phyloP scores from a whole-genome alignment of 1,140 invertebrate species.

The Ceratosolen fusciceps region DNA sequence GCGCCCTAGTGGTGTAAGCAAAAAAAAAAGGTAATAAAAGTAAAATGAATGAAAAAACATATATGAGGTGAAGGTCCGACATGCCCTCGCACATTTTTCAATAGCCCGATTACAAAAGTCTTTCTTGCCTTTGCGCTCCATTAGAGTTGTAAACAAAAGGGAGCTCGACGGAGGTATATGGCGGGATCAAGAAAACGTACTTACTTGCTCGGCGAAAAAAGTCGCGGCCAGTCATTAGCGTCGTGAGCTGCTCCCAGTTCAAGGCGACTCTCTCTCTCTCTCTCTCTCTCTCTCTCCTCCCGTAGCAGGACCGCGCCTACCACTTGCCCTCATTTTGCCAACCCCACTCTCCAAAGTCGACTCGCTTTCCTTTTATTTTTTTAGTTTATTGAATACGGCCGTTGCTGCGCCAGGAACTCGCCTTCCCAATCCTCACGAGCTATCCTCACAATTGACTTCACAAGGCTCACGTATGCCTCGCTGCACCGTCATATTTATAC shows the following conservation, averaged over 20 bases:
- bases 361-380: slow-evolving; percentile 8
- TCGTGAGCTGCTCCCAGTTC: slow-evolving; percentile 7
- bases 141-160: slow-evolving; percentile 29
- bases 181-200: slow-evolving; percentile 24
- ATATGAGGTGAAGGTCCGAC: not conserved
- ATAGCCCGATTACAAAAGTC: slow-evolving; percentile 18
- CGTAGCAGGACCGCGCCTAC: not conserved
- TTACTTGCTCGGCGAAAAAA: slow-evolving; percentile 32
- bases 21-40: too few species aligned
- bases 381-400: too few species aligned
- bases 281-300: slow-evolving; percentile 1
- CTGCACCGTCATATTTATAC: too few species aligned
- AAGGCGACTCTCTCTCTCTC: slow-evolving; percentile 38
- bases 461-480: too few species aligned
- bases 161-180: not conserved
- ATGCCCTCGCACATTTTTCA: not conserved
- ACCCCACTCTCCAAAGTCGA: not conserved
- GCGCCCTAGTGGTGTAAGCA: not conserved
- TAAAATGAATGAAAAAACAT: not conserved
- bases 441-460: too few species aligned
- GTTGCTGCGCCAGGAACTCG: not conserved
- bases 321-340: not conserved
- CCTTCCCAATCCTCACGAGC: not conserved
- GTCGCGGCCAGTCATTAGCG: slow-evolving; percentile 27
- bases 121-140: slow-evolving; percentile 8